Percentiles rank a stretch among this genome's conserved stretches.
phyloP scores from a whole-genome alignment of 2,113 vertebrate species.

The Platysternon megacephalum region DNA sequence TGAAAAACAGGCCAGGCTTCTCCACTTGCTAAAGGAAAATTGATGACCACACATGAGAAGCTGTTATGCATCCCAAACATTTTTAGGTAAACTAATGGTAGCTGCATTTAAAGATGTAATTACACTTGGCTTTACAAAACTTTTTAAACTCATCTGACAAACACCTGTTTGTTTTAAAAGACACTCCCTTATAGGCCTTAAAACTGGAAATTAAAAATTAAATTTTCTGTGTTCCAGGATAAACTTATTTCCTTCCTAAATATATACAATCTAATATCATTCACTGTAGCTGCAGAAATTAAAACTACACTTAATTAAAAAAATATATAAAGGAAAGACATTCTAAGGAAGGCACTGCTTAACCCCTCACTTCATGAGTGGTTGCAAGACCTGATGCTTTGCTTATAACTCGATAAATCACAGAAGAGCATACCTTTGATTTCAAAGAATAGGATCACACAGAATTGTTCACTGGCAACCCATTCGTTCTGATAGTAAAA shows the following conservation, averaged over 20 bases:
- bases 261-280: rapidly evolving
- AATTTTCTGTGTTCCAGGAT: neutral
- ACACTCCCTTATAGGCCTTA: neutral
- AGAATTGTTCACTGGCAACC: neutral
- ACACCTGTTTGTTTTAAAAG: neutral
- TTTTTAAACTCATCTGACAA: neutral
- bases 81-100: neutral
- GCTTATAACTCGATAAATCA: neutral
- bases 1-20: neutral
- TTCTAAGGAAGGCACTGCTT: neutral
- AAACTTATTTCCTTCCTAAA: neutral
- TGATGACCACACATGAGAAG: rapidly evolving
- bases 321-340: neutral
- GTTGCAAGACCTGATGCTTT: neutral
- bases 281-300: neutral
- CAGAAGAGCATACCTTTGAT: neutral
- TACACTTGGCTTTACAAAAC: neutral
- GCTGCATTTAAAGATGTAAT: neutral
- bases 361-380: neutral
- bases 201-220: neutral
- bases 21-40: neutral
- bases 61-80: neutral
- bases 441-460: neutral
- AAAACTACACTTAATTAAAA: neutral
- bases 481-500: neutral